phyloP scores from a whole-genome alignment of 2,113 vertebrate species.

The Mormyrus iriodes region DNA sequence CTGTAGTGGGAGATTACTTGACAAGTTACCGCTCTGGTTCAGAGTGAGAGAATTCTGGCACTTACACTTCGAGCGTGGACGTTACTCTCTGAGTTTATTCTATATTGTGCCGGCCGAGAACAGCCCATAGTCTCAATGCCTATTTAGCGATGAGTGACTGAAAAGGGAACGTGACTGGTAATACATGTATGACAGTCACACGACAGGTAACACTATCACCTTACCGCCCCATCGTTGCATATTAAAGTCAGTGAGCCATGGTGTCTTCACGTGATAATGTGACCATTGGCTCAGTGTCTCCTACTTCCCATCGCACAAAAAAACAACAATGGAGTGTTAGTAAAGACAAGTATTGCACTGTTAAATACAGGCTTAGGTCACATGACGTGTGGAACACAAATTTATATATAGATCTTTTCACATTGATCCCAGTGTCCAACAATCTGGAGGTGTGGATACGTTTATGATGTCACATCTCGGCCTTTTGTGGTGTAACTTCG shows the following conservation, averaged over 20 bases:
- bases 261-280: background rate
- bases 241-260: background rate
- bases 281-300: background rate
- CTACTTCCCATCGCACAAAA: background rate
- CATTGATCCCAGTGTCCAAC: background rate
- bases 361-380: background rate
- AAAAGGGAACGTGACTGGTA: background rate
- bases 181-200: background rate
- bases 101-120: background rate
- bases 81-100: background rate
- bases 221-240: background rate
- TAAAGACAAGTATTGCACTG: background rate
- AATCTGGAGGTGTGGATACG: background rate
- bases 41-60: background rate
- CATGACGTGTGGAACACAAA: background rate
- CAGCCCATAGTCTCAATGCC: background rate
- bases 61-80: background rate
- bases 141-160: background rate
- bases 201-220: background rate
- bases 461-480: background rate
- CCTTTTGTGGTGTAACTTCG: background rate
- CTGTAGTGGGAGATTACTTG: no score
- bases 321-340: background rate
- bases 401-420: background rate
- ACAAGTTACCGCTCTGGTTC: no score